These are phyloP conservation scores for Rhodinocichla rosea DNA, from an alignment of 2,113 vertebrate species.

Conservation along the genomic window DNA sequence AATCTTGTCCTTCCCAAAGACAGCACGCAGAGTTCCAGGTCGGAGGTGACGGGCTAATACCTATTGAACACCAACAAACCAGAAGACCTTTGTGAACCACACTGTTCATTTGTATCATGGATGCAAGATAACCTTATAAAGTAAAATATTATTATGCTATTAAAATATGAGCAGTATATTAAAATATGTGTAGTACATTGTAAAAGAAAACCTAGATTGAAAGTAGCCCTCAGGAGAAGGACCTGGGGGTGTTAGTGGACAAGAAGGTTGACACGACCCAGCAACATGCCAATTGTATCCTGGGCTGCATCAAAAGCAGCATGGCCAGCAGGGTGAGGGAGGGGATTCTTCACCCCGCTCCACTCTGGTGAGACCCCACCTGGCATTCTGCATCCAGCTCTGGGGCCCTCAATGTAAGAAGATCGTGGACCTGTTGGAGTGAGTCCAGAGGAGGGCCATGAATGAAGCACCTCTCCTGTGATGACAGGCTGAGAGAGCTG, in stretches of 20 bases:
- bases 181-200: not conserved
- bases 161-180: not conserved
- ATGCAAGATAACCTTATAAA: not conserved
- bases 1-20: slow-evolving; percentile 87
- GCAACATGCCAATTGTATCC: not conserved
- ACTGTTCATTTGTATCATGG: not conserved
- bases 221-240: not conserved
- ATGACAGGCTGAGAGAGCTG: not conserved
- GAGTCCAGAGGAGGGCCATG: not conserved
- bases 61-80: slow-evolving; percentile 66
- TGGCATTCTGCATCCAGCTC: not conserved
- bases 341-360: not conserved
- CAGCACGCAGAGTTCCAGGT: slow-evolving; percentile 83
- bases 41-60: slow-evolving; percentile 88
- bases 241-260: not conserved
- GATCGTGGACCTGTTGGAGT: not conserved
- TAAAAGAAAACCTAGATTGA: not conserved
- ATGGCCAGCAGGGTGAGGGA: rapidly evolving
- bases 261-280: not conserved
- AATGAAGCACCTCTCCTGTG: not conserved
- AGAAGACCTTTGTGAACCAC: not conserved
- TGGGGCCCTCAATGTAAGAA: not conserved
- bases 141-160: not conserved
- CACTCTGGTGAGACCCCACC: not conserved
- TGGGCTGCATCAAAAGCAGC: not conserved